Base-by-base conservation (phyloP, 2,113 vertebrate species). In the Terrapene triunguis region DNA sequence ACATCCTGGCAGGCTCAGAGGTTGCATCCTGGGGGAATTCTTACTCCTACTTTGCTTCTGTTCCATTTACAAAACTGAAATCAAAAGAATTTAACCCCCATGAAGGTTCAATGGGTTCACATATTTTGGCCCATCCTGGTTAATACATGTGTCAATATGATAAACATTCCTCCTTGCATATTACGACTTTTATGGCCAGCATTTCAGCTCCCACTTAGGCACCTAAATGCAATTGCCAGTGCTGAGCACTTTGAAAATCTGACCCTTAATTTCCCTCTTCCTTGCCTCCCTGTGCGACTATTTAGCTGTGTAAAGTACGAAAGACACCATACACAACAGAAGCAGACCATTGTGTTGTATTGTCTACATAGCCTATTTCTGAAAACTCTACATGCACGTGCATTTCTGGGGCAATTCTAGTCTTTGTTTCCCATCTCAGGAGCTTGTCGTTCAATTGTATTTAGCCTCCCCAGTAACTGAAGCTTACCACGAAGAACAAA, bases 61-160 rank as follows among this genome's bases (percentile, higher is more conserved):
- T 82, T 94, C 57, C 13, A 17, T 97, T 94, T 91, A 74, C n/a
- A 74, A 82, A 87, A 95, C 87, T 3, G 87, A 92, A 95, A 92
- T n/a, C 44, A 95, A 96, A 97, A 94, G 65, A 38, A 62, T 85
- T 89, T 89, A 86, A 93, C 76, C 1, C 6, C 13, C 42, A 24
- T 13, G 14, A 94, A 51, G 91, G 94, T 89, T 88, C 50, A 3
- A 17, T 81, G 74, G 85, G 91, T 97, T 96, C 92, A 93, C 81
- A 93, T 6, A 0, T 80, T 93, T 91, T 83, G 88, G 54, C 29
- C 80, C 19, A 35, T 8, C 79, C 42, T 96, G 94, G 94, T 94
- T 97, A 94, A 94, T 92, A 96, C 93, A 80, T 95, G 91, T 84
- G 80, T 76, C 91, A 95, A 95, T 80, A 84, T 80, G 88, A 93